Evolutionary conservation across 2,797 vertebrate genomes (phyloP).

Genomic region (Myoxocephalus aenaeus): DNA sequence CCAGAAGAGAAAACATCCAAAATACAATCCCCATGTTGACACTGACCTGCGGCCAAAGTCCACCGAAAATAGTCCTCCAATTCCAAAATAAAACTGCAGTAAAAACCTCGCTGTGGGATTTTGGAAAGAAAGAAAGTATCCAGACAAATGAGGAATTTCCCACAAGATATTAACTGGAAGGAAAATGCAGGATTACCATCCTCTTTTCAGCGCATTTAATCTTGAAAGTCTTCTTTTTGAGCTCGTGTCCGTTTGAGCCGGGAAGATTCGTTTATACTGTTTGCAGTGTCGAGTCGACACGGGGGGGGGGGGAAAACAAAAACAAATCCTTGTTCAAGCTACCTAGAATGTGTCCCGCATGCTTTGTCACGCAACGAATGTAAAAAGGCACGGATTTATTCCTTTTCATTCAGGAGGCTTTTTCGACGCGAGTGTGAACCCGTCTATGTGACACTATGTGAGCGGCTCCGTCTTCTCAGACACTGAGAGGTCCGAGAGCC

Average conservation of each 20-base stretch:
- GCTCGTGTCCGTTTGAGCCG: neutral
- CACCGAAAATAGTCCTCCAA: conserved; percentile 27
- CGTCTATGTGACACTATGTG: conserved; percentile 21
- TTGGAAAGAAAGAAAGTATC: conserved; percentile 1
- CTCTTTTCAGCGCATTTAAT: conserved; percentile 1
- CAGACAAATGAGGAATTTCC: neutral
- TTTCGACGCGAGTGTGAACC: conserved; percentile 5
- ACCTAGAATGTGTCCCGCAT: neutral
- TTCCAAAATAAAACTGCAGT: conserved; percentile 37
- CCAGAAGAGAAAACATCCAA: conserved; percentile 67
- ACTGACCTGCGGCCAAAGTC: conserved; percentile 39
- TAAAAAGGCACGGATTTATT: conserved; percentile 3
- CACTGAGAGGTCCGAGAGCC: conserved; percentile 50
- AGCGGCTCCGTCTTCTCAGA: conserved; percentile 46
- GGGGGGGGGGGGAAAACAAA: neutral
- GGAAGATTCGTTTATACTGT: neutral
- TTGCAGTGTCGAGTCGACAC: neutral
- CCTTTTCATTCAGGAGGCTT: conserved; percentile 13
- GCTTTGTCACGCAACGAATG: conserved; percentile 16
- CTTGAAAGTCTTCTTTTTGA: conserved; percentile 18
- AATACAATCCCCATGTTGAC: conserved; percentile 60
- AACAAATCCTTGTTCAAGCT: conserved; percentile 4
- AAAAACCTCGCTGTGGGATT: conserved; percentile 13
- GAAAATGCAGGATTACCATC: neutral
- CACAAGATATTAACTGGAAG: conserved; percentile 5